Percentiles rank a stretch among this genome's conserved stretches.
These are phyloP conservation scores for Pteruthius melanotis DNA, from an alignment of 2,113 vertebrate species.

Conservation along the genomic window DNA sequence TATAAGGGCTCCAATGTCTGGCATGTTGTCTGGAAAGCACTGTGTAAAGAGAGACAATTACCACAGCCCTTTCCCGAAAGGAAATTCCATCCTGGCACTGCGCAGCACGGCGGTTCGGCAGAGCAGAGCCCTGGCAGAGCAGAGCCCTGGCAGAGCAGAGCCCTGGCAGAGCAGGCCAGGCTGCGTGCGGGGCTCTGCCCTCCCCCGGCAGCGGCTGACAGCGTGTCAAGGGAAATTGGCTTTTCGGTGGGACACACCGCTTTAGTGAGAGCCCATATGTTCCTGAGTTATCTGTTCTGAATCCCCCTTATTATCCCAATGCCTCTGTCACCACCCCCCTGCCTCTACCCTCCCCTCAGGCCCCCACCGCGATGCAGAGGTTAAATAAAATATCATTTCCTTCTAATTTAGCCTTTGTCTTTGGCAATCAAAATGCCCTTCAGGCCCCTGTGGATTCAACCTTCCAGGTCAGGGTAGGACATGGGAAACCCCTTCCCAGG, in stretches of 20 bases:
- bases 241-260: neutral
- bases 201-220: neutral
- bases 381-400: slow-evolving; percentile 72
- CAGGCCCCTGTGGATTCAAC: slow-evolving; percentile 48
- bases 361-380: slow-evolving; percentile 14
- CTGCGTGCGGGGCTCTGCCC: neutral
- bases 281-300: slow-evolving; percentile 45
- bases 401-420: slow-evolving; percentile 67
- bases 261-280: slow-evolving; percentile 51
- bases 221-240: neutral
- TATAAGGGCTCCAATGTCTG: neutral
- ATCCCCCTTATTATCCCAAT: slow-evolving; percentile 16
- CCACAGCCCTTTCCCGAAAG: neutral
- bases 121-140: neutral
- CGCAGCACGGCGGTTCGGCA: neutral
- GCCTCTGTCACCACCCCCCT: neutral
- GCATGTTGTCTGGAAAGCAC: neutral
- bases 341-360: neutral
- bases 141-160: neutral
- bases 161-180: neutral
- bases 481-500: slow-evolving; percentile 69
- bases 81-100: neutral
- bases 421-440: slow-evolving; percentile 62
- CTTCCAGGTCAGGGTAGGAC: slow-evolving; percentile 65
- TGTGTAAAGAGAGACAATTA: neutral